phyloP scores from a whole-genome alignment of 1,140 invertebrate genomes.

The Geopemphigus sp. region DNA sequence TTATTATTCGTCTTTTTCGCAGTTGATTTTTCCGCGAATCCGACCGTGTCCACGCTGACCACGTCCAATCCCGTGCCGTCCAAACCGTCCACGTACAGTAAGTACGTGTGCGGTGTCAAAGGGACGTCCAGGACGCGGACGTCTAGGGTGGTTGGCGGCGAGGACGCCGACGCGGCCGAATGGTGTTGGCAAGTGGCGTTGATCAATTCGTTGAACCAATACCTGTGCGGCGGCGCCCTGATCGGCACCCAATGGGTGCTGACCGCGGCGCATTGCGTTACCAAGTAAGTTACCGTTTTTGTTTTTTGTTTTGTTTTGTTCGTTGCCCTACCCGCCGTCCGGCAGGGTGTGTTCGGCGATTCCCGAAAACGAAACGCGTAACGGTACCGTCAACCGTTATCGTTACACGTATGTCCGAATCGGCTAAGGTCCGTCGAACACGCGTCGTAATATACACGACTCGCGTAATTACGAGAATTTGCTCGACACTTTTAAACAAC shows the following conservation, averaged over 20 bases:
- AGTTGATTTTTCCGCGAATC: conserved; percentile 6
- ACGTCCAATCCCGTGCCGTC: conserved; percentile 51
- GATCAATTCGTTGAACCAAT: conserved; percentile 89
- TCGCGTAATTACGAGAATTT: no score
- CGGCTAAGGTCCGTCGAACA: no score
- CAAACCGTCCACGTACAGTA: conserved; percentile 73
- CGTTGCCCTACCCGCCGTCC: no score
- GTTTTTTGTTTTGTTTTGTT: no score
- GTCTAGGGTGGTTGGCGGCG: conserved; percentile 82
- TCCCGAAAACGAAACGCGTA: no score
- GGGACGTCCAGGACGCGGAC: conserved; percentile 60
- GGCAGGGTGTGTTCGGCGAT: no score
- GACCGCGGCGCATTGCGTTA: conserved; percentile 93
- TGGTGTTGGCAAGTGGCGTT: conserved; percentile 96
- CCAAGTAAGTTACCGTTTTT: conserved; percentile 71
- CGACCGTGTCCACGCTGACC: conserved; percentile 36
- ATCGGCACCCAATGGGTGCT: conserved; percentile 93
- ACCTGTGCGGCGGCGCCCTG: conserved; percentile 91
- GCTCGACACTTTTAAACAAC: no score
- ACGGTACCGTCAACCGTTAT: no score
- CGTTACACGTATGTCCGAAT: no score
- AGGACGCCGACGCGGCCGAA: conserved; percentile 83
- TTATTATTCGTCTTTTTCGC: no score
- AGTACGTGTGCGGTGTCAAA: conserved; percentile 90
- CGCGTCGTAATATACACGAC: no score